Evolutionary conservation across 2,888 invertebrate species (phyloP), one percentile per base, ranked within the genome.

Genomic region (Polydrusus pterygomalis): DNA sequence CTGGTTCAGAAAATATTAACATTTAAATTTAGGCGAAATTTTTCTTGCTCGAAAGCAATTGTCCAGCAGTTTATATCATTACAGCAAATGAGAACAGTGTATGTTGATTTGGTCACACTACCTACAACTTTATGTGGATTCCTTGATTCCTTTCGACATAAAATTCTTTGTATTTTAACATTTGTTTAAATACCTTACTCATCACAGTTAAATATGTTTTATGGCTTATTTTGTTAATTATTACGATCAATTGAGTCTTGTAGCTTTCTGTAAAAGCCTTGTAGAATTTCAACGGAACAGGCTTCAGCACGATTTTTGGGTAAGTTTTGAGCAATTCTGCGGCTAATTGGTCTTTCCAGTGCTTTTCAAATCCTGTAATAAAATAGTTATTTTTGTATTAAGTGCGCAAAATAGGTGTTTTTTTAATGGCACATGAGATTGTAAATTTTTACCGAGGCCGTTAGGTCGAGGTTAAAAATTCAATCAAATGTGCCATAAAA

Each of bases 121-220:
- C 74, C 78, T 10, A 79, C 76, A 18, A 77, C 17, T 65, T 77
- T 72, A 65, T 69, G 51, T 45, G 77, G 75, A 47, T 79, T 78
- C 20, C 65, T 20, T 18, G 54, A 49, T 17, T 73, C 77, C 47
- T 20, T 75, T 40, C 60, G 40, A 47, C 77, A 78, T 8, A 80
- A 38, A 2, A 80, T 51, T 74, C 79, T 80, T 51, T 78, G 71
- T 6, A 69, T 17, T 2, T 78, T 76, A 18, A 72, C 78, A 51
- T 79, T 77, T 5, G 78, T 78, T 78, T 80, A 78, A 54, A 80
- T 79, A 8, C 77, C 79, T 9, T 43, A 63, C 62, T 75, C 77
- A 40, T 79, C 70, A 20, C 70, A 71, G 17, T 79, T 79, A 67
- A 72, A 79, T 17, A 78, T 75, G 51, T 80, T 80, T 63, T 80